Evolutionary conservation across 2,888 invertebrate species (phyloP), one percentile per base, ranked within the genome.

Genomic region (Tetranychus truncatus): DNA sequence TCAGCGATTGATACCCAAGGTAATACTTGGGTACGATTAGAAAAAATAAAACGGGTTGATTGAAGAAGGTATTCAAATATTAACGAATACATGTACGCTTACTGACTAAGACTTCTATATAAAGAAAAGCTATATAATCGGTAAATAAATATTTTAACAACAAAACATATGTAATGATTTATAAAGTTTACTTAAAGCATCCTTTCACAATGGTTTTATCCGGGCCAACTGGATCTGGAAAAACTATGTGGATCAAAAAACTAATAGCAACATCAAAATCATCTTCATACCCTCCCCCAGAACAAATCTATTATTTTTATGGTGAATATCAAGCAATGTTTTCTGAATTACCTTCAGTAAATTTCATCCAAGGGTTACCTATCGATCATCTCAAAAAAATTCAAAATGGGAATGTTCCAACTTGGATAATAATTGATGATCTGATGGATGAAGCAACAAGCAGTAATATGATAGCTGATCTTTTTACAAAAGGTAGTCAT

Each of bases 341-440:
- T 20, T 20, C 20, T 3, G 9, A n/a, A 5, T 6, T 69, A 0
- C 5, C 15, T 6, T 6, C 9, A n/a, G 69, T 69, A 3, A 69
- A 69, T 69, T 69, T 69, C 21, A 24, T 20, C 11, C 20, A 20
- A 20, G 69, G 69, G 1, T 24, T 69, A 1, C 20, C 20, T 11
- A 20, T 11, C 4, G 69, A 69, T 0, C 20, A 24, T 18, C 15
- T 69, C 1, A 1, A 20, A 5, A 46, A 46, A 46, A 1, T 46
- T 1, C 9, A 15, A 46, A 15, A 15, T 15, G 18, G 3, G 2
- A 34, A 44, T 18, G 1, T 1, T 11, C 72, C 72, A 72, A 20
- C 69, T 9, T 69, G 69, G 69, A 69, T 69, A 4, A 69, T 69
- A 9, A 9, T 69, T 6, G 69, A 69, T n/a, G 69, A 69, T 69